phyloP scores from a whole-genome alignment of 2,797 vertebrate genomes.

The Lacerta viridis region DNA sequence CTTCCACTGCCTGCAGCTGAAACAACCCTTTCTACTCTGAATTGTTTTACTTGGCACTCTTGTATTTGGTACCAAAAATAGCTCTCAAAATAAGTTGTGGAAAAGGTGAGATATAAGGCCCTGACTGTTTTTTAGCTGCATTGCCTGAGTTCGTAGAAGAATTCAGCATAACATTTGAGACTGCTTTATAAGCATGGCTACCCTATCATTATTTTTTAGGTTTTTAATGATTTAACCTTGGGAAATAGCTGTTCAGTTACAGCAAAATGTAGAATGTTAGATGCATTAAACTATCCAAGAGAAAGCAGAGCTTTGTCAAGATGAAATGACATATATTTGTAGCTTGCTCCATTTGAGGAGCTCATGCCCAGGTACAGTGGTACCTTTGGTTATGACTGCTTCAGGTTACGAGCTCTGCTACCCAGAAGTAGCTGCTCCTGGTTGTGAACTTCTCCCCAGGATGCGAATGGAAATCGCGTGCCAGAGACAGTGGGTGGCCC shows the following conservation, averaged over 20 bases:
- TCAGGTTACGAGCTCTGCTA: too few relatives aligned
- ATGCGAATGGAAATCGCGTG: too few relatives aligned
- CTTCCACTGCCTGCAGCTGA: conserved; percentile 18
- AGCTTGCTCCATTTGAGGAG: too few relatives aligned
- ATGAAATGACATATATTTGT: too few relatives aligned
- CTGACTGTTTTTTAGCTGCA: conserved; percentile 7
- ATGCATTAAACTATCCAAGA: neutral
- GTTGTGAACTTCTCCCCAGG: too few relatives aligned
- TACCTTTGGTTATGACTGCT: too few relatives aligned
- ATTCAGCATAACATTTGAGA: neutral
- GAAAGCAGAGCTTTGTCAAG: neutral
- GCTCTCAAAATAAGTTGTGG: fast-evolving
- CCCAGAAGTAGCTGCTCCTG: too few relatives aligned
- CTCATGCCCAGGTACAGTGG: too few relatives aligned
- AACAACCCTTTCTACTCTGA: conserved; percentile 14
- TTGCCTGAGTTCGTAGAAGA: conserved; percentile 1
- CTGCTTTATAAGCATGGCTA: neutral
- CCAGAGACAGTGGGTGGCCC: too few relatives aligned
- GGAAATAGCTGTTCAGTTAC: neutral
- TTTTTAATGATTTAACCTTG: conserved; percentile 7
- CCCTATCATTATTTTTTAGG: neutral
- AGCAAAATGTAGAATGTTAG: neutral
- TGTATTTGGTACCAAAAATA: neutral
- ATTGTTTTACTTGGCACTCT: neutral
- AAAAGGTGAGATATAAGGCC: neutral